Evolutionary conservation across 23 tunicate genomes (phyloP), one percentile per base, ranked within the genome.

Genomic region (Oikopleura dioica): DNA sequence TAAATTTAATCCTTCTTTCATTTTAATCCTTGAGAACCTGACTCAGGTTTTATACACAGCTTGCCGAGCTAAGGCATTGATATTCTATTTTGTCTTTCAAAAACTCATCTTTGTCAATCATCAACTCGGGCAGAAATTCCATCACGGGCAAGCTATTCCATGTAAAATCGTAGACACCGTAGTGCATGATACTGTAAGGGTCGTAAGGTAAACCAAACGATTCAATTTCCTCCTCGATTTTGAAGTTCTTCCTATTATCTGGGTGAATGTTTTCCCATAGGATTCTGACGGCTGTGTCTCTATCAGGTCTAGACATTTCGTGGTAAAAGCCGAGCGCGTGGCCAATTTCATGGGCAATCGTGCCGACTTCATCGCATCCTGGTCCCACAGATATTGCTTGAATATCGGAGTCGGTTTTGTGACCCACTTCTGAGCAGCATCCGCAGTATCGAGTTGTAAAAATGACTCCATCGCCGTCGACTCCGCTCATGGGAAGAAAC

Each of bases 371-470:
- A 28, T 63, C 72, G 26, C 72, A 63, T 23, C 72, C 72, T 21
- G 72, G 33, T 23, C 32, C 72, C 2, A 63, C 26, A 63, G 72
- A 63, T 16, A 63, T 5, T 2, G 33, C 72, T 28, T 63, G 72
- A 28, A 28, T 31, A 23, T 24, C 2, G 16, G 16, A 23, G 29
- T 31, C 72, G 33, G 72, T 2, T 28, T 63, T 23, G 16, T 63
- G 16, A 12, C 72, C 72, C 16, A 63, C 72, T 12, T 12, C 16
- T 16, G 72, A 63, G 72, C 72, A 63, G 26, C 72, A 63, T 63
- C 72, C 72, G 26, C 72, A 63, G 33, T 63, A 63, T 31, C 72
- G 29, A n/a, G n/a, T n/a, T n/a, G n/a, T n/a, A n/a, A n/a, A n/a
- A n/a, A n/a, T n/a, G n/a, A n/a, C n/a, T n/a, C n/a, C n/a, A n/a